phyloP scores from a whole-genome alignment of 2,797 vertebrate species.

The Characodon lateralis region DNA sequence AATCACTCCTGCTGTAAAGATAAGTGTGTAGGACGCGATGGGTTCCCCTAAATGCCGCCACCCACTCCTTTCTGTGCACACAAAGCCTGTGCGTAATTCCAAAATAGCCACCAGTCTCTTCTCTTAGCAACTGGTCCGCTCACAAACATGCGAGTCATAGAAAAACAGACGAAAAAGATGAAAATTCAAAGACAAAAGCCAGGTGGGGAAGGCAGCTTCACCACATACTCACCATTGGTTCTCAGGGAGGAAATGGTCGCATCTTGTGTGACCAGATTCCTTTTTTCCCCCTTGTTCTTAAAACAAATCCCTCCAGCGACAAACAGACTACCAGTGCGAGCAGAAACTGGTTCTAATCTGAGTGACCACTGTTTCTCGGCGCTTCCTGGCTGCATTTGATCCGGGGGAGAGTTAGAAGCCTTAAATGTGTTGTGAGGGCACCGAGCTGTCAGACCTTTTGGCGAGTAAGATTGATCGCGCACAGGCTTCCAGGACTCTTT shows the following conservation, averaged over 20 bases:
- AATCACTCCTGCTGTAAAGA: conserved; percentile 67
- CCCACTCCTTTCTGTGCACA: conserved; percentile 88
- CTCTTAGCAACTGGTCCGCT: conserved; percentile 52
- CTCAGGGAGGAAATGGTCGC: conserved; percentile 50
- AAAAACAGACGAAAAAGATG: conserved; percentile 37
- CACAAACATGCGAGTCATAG: conserved; percentile 33
- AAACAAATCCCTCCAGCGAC: conserved; percentile 77
- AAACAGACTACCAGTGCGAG: conserved; percentile 60
- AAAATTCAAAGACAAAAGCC: conserved; percentile 41
- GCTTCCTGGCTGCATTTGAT: conserved; percentile 95
- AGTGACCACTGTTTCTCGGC: conserved; percentile 86
- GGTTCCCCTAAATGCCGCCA: conserved; percentile 83
- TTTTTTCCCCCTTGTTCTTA: conserved; percentile 72
- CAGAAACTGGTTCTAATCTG: conserved; percentile 74
- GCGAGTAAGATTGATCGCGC: conserved; percentile 98
- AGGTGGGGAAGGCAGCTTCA: conserved; percentile 49
- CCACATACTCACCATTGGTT: conserved; percentile 69
- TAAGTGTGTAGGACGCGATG: conserved; percentile 67
- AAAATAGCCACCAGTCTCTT: conserved; percentile 72
- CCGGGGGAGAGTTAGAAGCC: conserved; percentile 93
- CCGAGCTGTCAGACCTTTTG: conserved; percentile 99
- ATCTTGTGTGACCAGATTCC: conserved; percentile 54
- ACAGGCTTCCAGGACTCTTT: conserved; percentile 96
- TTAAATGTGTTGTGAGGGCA: conserved; percentile 99
- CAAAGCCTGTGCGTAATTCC: conserved; percentile 84